phyloP scores from a whole-genome alignment of 2,113 vertebrate genomes.

The Oreochromis spilurus region DNA sequence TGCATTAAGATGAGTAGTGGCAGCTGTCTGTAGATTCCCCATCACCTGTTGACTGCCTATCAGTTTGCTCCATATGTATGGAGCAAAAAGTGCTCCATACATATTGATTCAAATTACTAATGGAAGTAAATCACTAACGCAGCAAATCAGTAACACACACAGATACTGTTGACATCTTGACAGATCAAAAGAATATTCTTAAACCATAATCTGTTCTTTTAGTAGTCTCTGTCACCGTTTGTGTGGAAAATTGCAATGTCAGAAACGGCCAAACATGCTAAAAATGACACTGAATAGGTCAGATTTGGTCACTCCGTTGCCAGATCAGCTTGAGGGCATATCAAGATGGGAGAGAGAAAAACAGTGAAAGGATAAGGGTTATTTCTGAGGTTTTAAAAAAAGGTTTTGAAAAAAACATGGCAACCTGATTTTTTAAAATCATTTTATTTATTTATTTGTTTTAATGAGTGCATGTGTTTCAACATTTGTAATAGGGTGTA shows the following conservation, averaged over 20 bases:
- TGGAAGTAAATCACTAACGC: neutral
- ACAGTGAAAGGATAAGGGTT: neutral
- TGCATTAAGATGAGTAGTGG: neutral
- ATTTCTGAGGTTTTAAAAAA: neutral
- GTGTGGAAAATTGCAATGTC: conserved; percentile 19
- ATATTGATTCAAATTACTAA: conserved; percentile 14
- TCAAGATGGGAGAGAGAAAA: neutral
- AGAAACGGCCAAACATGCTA: conserved; percentile 10
- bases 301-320: conserved; percentile 26
- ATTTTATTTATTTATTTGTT: neutral
- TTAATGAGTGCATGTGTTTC: neutral
- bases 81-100: conserved; percentile 23
- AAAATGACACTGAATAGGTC: conserved; percentile 24
- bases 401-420: neutral
- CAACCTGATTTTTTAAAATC: neutral
- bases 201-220: conserved; percentile 20
- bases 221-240: neutral
- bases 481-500: neutral
- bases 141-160: neutral
- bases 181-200: neutral
- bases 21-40: neutral
- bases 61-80: neutral
- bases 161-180: neutral
- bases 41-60: conserved; percentile 1
- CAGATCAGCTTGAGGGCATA: conserved; percentile 6